Evolutionary conservation across 1,140 invertebrate genomes (phyloP).

Genomic region (Drosophila melanogaster): DNA sequence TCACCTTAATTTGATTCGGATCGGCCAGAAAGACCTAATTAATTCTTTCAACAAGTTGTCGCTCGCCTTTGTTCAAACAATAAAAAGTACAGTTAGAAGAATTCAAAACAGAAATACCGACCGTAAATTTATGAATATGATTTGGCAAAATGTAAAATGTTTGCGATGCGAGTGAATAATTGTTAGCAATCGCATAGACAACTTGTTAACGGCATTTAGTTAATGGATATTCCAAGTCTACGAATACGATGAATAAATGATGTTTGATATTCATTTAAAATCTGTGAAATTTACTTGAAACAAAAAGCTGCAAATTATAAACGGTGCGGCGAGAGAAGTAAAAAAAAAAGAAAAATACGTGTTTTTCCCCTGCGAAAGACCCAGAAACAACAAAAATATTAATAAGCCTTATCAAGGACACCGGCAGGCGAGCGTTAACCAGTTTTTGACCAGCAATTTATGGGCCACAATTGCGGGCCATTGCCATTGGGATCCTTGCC

Average conservation of each 20-base stretch:
- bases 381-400: constrained; percentile 53
- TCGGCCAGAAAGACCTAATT: constrained; percentile 6
- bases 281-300: constrained; percentile 35
- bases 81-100: constrained; percentile 34
- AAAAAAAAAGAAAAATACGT: constrained; percentile 60
- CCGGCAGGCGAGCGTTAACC: constrained; percentile 57
- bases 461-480: constrained; percentile 71
- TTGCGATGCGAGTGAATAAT: constrained; percentile 36
- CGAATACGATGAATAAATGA: constrained; percentile 29
- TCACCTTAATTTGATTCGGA: constrained; percentile 40
- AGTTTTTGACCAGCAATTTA: constrained; percentile 67
- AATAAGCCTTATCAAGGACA: constrained; percentile 78
- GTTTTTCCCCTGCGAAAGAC: constrained; percentile 49
- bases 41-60: constrained; percentile 13
- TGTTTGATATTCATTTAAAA: constrained; percentile 46
- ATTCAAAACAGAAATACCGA: background rate
- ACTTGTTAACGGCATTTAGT: constrained; percentile 40
- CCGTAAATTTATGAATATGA: constrained; percentile 37
- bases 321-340: constrained; percentile 19
- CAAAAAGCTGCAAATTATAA: constrained; percentile 42
- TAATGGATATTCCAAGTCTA: constrained; percentile 43
- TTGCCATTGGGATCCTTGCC: constrained; percentile 79
- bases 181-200: constrained; percentile 23
- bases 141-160: constrained; percentile 28
- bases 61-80: constrained; percentile 24